These are phyloP conservation scores for Thripadectes ignobilis DNA, from an alignment of 2,797 vertebrate genomes.

Conservation along the genomic window DNA sequence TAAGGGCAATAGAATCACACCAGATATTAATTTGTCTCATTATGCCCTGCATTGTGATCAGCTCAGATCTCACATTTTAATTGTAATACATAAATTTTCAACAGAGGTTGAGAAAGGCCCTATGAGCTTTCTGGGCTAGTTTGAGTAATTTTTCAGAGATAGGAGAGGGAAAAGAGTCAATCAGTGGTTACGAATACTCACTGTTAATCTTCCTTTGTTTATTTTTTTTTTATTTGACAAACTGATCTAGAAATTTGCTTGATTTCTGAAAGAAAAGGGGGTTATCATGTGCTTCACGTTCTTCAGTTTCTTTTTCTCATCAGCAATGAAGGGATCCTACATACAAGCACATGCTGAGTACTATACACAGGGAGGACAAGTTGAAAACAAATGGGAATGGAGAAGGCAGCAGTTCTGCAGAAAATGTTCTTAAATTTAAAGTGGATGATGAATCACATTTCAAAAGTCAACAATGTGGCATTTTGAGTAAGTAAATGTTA, in stretches of 20 bases:
- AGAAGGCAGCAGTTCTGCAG: background rate
- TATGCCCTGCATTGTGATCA: conserved; percentile 25
- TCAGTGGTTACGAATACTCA: background rate
- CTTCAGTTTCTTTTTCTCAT: background rate
- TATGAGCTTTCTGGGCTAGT: background rate
- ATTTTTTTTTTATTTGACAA: background rate
- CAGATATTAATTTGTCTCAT: background rate
- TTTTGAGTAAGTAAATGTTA: background rate
- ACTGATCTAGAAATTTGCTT: background rate
- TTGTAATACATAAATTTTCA: conserved; percentile 46
- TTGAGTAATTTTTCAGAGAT: background rate
- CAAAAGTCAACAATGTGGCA: background rate
- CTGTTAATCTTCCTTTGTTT: background rate
- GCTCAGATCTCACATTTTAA: conserved; percentile 44
- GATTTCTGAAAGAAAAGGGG: rapidly evolving
- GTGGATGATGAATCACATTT: background rate
- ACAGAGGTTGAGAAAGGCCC: conserved; percentile 9
- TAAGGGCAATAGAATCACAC: background rate
- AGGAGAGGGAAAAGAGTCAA: background rate
- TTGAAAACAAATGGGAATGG: background rate
- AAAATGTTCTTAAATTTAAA: background rate
- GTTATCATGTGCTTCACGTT: background rate
- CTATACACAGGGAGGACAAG: background rate
- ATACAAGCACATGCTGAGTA: background rate
- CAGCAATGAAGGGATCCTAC: background rate